phyloP scores from a whole-genome alignment of 2,797 vertebrate species.

The Mormyrus hasselquistii region DNA sequence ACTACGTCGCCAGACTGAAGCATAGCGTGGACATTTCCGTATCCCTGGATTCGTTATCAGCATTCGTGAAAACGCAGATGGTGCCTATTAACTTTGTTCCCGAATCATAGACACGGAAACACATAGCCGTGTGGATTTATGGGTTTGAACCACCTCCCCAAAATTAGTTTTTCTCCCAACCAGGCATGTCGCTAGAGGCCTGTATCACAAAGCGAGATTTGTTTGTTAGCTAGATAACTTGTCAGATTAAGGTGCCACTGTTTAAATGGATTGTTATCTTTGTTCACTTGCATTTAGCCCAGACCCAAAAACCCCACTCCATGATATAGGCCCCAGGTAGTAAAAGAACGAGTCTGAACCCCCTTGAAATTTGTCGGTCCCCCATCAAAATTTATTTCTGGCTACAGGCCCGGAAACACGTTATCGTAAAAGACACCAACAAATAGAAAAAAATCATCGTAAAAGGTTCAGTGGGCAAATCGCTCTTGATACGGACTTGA shows the following conservation, averaged over 20 bases:
- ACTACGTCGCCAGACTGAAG: neutral
- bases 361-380: neutral
- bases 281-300: neutral
- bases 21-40: neutral
- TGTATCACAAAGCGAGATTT: neutral
- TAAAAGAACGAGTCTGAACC: neutral
- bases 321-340: neutral
- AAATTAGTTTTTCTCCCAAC: neutral
- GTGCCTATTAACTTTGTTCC: neutral
- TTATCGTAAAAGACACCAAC: neutral
- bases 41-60: neutral
- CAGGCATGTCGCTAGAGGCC: neutral
- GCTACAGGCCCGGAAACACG: neutral
- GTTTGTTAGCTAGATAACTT: neutral
- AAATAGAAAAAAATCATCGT: conserved; percentile 25
- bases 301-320: neutral
- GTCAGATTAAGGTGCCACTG: neutral
- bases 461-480: conserved; percentile 44
- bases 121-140: neutral
- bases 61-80: neutral
- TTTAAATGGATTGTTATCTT: neutral
- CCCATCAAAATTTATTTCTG: neutral
- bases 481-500: conserved; percentile 37
- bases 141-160: neutral
- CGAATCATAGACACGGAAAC: neutral